These are phyloP conservation scores for Napeogenes inachia DNA, from an alignment of 2,888 invertebrate species.

Conservation along the genomic window DNA sequence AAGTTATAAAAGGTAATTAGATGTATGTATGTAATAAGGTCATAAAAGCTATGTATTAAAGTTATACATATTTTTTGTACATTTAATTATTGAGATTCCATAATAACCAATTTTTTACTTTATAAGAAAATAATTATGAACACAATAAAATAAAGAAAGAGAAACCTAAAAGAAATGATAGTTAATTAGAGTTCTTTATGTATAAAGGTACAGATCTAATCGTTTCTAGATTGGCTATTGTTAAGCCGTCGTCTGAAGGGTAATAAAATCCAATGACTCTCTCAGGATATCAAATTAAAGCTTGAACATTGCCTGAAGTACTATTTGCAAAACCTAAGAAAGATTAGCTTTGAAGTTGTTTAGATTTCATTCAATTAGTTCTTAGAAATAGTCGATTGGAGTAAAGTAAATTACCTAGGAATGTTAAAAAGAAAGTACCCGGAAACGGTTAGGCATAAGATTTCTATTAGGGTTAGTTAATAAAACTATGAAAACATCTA, in stretches of 20 bases:
- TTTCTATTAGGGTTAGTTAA: too few relatives aligned
- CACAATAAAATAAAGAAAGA: background rate
- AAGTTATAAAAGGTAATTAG: too few relatives aligned
- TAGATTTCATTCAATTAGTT: background rate
- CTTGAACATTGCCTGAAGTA: conserved; percentile 3
- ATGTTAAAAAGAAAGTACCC: too few relatives aligned
- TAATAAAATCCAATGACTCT: conserved; percentile 7
- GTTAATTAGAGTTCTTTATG: background rate
- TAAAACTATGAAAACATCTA: too few relatives aligned
- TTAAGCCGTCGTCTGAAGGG: conserved; percentile 6
- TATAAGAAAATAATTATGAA: too few relatives aligned
- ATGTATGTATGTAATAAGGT: too few relatives aligned
- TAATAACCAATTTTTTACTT: too few relatives aligned
- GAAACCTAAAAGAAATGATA: background rate
- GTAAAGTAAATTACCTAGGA: background rate
- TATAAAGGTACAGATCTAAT: background rate
- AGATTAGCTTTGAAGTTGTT: background rate
- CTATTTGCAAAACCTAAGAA: background rate
- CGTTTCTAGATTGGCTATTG: conserved; percentile 7
- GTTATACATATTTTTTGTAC: too few relatives aligned
- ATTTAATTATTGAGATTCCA: too few relatives aligned
- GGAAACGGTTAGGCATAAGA: too few relatives aligned
- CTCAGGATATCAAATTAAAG: conserved; percentile 6
- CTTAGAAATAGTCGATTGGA: background rate
- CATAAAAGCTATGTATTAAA: too few relatives aligned